phyloP scores from a whole-genome alignment of 2,797 vertebrate genomes.

The Naso thynnoides region DNA sequence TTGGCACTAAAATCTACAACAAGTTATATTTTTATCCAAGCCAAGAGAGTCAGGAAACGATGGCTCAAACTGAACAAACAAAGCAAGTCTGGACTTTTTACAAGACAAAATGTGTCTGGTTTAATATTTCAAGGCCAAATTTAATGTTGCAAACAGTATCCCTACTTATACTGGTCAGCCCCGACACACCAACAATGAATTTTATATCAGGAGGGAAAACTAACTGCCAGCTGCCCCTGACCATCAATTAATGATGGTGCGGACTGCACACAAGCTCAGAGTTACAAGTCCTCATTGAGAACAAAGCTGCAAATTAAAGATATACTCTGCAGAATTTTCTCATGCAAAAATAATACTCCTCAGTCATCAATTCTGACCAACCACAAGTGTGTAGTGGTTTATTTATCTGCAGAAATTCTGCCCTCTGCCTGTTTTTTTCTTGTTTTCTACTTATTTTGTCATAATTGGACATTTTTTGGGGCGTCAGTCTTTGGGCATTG shows the following conservation, averaged over 20 bases:
- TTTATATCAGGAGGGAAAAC: slow-evolving; percentile 69
- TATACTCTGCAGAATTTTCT: no score
- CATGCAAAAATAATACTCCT: no score
- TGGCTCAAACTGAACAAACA: neutral
- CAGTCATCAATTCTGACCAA: no score
- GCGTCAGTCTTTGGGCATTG: no score
- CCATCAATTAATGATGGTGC: slow-evolving; percentile 72
- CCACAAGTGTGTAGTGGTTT: no score
- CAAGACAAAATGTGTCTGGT: neutral
- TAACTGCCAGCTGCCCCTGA: slow-evolving; percentile 51
- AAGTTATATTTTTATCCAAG: slow-evolving; percentile 3
- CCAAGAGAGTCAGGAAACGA: neutral
- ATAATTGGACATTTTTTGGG: no score
- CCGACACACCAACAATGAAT: slow-evolving; percentile 55
- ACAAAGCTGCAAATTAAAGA: slow-evolving; percentile 34
- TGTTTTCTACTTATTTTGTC: no score
- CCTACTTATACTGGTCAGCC: slow-evolving; percentile 10
- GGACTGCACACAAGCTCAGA: slow-evolving; percentile 44
- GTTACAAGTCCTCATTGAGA: slow-evolving; percentile 49
- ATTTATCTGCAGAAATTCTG: no score
- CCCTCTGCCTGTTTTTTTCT: no score
- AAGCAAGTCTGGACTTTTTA: neutral
- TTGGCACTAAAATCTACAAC: slow-evolving; percentile 6
- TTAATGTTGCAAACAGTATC: neutral
- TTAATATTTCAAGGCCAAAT: neutral